Percentiles rank a stretch among this genome's conserved stretches.
Evolutionary conservation across 1,140 invertebrate genomes (phyloP).

Genomic region (Neodiprion virginianus): DNA sequence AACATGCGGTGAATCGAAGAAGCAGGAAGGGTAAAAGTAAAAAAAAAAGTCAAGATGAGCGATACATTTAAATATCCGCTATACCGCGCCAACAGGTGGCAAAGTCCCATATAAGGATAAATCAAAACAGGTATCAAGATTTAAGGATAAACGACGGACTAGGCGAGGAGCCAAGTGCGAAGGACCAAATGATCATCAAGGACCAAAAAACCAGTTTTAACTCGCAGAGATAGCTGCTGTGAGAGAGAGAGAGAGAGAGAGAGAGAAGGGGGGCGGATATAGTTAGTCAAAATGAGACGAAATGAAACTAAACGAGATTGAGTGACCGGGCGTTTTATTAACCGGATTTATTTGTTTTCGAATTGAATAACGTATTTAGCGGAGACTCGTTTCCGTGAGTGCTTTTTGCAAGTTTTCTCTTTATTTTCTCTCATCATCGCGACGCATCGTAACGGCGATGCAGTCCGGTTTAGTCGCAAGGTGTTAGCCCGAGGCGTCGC

Average conservation of each 20-base stretch:
- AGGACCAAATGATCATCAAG: slow-evolving; percentile 5
- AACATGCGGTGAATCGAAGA: too few relatives aligned
- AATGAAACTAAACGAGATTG: neutral
- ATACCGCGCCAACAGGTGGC: neutral
- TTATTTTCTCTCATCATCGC: neutral
- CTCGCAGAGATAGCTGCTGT: neutral
- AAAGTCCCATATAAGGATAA: too few relatives aligned
- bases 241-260: neutral
- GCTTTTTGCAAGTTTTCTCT: neutral
- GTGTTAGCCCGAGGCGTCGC: too few relatives aligned
- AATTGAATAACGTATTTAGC: neutral
- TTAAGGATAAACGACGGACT: neutral
- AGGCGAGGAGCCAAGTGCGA: neutral
- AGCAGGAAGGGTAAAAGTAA: too few relatives aligned
- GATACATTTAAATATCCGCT: neutral
- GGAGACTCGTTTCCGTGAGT: neutral
- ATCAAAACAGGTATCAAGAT: neutral
- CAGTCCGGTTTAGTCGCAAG: too few relatives aligned
- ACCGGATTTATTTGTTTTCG: neutral
- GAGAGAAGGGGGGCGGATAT: neutral
- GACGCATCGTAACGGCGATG: too few relatives aligned
- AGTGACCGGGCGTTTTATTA: neutral
- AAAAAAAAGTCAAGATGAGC: too few relatives aligned
- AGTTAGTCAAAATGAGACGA: too few relatives aligned
- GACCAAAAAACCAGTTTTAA: slow-evolving; percentile 3